A percentile compares a stretch with the other conserved stretches of the same genome.
phyloP scores from a whole-genome alignment of 2,797 vertebrate species.

The Poecilia velifera region DNA sequence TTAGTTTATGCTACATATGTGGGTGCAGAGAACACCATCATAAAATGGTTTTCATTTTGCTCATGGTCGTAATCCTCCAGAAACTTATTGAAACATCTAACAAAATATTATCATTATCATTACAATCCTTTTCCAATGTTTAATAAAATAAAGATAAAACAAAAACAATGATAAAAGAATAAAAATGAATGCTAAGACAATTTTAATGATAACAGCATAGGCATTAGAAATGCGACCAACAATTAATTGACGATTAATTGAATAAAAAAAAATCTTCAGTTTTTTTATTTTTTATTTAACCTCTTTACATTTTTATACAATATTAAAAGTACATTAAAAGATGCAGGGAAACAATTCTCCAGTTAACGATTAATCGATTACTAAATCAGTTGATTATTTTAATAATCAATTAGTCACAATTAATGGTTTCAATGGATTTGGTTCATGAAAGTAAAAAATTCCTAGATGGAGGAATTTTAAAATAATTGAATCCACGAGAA shows the following conservation, averaged over 20 bases:
- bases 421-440: too few relatives aligned
- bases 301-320: too few relatives aligned
- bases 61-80: neutral
- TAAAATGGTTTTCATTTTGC: neutral
- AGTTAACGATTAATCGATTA: too few relatives aligned
- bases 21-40: neutral
- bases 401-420: too few relatives aligned
- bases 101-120: neutral
- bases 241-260: too few relatives aligned
- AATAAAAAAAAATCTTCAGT: too few relatives aligned
- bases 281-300: too few relatives aligned
- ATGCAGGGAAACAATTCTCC: too few relatives aligned
- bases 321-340: too few relatives aligned
- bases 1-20: neutral
- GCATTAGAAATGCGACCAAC: too few relatives aligned
- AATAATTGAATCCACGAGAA: neutral
- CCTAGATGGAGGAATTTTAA: neutral
- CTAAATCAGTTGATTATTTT: too few relatives aligned
- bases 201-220: neutral
- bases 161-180: neutral
- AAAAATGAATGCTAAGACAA: neutral
- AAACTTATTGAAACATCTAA: neutral
- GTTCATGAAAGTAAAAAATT: neutral
- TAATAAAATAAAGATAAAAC: neutral
- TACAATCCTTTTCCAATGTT: neutral